Base-by-base conservation (phyloP, 2,113 vertebrate genomes). In the Cyphomyrus discorhynchus region DNA sequence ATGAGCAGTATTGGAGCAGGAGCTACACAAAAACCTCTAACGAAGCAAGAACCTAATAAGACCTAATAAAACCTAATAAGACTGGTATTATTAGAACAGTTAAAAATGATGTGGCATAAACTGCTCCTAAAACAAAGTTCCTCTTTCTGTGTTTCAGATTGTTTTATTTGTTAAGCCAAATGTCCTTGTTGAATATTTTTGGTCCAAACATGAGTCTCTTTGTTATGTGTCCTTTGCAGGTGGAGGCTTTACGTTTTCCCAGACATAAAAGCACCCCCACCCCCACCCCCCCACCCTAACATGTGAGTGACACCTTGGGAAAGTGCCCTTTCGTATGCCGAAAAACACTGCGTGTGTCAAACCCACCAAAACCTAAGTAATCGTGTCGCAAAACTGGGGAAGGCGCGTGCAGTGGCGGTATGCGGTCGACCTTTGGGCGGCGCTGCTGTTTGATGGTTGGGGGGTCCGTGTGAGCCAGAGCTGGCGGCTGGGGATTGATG, bases 361-460 rank as follows among this genome's bases (percentile, higher is more conserved):
- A 77, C 70, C 70, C 27, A 39, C 31, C 11, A 1, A 39, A 77
- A 77, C 70, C 31, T 5, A 77, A 39, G 31, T 66, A 9, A 31
- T 13, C 6, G 11, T 42, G 70, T 35, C 13, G 15, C 70, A 77
- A 19, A 31, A 77, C 13, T 56, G 31, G 8, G 27, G 17, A 39
- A 17, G 50, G 24, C 9, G 15, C 15, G 5, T 17, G 83, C 15
- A 35, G n/a, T 42, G 7, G 50, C 8, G 39, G 8, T 2, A 50
- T 15, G 1, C 13, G 15, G 42, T 4, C 10, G 35, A 90, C 89
- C 88, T 91, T 90, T 74, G 17, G 83, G 35, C 8, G 87, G 70
- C 5, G 15, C 35, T 5, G 24, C 52, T 24, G 91, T 92, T 91
- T 0, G 93, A 86, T 62, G 94, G 91, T 89, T 45, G 27, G 49